Conservation (phyloP, 2,797 vertebrate genomes). For the Dromococcyx pavoninus region DNA sequence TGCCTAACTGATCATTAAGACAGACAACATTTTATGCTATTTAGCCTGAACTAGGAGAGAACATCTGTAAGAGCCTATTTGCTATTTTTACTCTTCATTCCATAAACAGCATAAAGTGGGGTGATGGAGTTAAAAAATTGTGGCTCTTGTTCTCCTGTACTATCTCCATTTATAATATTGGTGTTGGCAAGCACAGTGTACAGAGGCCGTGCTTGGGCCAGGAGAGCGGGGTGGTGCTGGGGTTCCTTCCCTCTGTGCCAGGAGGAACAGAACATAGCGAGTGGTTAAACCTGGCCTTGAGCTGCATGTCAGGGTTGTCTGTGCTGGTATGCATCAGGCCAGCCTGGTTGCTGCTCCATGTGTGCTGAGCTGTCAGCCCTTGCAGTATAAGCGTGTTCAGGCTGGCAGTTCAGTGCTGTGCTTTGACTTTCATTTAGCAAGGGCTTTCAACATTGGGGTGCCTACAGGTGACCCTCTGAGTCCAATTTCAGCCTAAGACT, state of each 20-base stretch:
- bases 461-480: not conserved
- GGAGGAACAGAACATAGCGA: rapidly evolving
- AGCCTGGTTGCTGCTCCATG: rapidly evolving
- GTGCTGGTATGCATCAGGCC: rapidly evolving
- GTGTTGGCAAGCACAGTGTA: not conserved
- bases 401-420: rapidly evolving
- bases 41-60: not conserved
- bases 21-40: not conserved
- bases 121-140: not conserved
- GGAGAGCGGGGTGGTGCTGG: not conserved
- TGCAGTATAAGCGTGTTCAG: rapidly evolving
- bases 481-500: not conserved
- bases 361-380: too few relatives aligned
- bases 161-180: not conserved
- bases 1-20: not conserved
- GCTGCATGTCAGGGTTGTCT: rapidly evolving
- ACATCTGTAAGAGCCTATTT: not conserved
- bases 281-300: rapidly evolving
- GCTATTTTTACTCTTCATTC: not conserved
- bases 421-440: not conserved
- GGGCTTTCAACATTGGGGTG: not conserved
- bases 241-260: rapidly evolving
- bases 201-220: not conserved
- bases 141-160: not conserved
- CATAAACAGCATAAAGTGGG: not conserved